Base-by-base conservation (phyloP, 2,888 invertebrate species). In the Sisyra terminalis region DNA sequence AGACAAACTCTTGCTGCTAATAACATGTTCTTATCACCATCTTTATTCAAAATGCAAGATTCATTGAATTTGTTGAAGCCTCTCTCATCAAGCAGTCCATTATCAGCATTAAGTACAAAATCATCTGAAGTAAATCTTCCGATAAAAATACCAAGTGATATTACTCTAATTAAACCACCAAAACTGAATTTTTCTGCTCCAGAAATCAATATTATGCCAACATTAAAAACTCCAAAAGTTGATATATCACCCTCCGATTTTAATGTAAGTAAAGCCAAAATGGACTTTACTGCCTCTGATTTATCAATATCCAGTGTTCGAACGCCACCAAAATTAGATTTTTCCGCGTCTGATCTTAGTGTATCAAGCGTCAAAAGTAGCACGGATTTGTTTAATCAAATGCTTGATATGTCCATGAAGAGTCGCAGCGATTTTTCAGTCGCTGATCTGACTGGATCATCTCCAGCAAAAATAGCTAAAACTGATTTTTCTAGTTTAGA, bases 11-110 rank as follows among this genome's bases (percentile, higher is more conserved):
- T 83, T 48, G 76, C 79, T 7, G 78, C 83, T 1, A 80, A 80
- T 52, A 85, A 83, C 55, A 78, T 85, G 69, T 86, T 84, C 49
- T 66, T 85, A 51, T 74, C 81, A 6, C 81, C 81, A 13, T 77
- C 78, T 29, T 58, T 80, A 46, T 68, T 81, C 48, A 81, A 81
- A 63, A 76, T 81, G 67, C 80, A 80, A 54, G 75, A 76, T 53
- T 63, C 68, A 31, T 53, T 70, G 7, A 51, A 50, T 41, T 52
- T 66, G 35, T 59, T 76, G 46, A 74, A 75, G 55, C 75, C 75
- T 2, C 57, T 75, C 31, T 70, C 73, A 2, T 67, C 65, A 7
- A 72, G 69, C 47, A 71, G 70, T 55, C 69, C 74, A 0, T 13
- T 32, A 6, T 63, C 71, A 48, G 50, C 53, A 16, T 49, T 48